Percentiles rank a stretch among this genome's conserved stretches.
Conservation (phyloP, 2,888 invertebrate species). For the Tachina fera region DNA sequence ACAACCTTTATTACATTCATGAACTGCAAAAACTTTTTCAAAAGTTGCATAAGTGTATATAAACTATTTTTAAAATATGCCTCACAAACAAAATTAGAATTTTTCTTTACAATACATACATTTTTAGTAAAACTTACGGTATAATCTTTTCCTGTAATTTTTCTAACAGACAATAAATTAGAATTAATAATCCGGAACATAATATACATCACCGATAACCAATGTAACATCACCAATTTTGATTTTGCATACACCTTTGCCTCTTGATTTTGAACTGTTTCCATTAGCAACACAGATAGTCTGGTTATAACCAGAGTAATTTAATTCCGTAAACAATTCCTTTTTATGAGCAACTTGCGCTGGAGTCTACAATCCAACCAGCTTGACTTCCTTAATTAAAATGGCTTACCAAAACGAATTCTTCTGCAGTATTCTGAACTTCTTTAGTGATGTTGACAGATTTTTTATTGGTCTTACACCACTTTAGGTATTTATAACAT, state of each 20-base stretch:
- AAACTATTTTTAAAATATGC: conserved; percentile 16
- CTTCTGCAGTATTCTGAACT: conserved; percentile 1
- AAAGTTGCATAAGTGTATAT: conserved; percentile 33
- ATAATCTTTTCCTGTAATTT: conserved; percentile 4
- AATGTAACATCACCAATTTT: not conserved
- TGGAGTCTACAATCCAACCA: conserved; percentile 17
- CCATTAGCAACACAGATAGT: conserved; percentile 19
- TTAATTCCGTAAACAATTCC: conserved; percentile 1
- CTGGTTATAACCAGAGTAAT: not conserved
- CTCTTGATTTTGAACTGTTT: conserved; percentile 9
- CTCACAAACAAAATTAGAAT: not conserved
- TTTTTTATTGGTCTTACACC: conserved; percentile 13
- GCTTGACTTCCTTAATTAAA: conserved; percentile 2
- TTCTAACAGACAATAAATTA: conserved; percentile 12
- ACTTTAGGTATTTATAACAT: conserved; percentile 6
- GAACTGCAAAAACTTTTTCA: conserved; percentile 4
- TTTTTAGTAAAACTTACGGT: not conserved
- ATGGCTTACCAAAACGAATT: conserved; percentile 29
- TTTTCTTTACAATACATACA: not conserved
- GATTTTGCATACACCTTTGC: conserved; percentile 13
- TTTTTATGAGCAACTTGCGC: conserved; percentile 31
- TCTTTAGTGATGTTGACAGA: not conserved
- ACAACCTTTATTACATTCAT: conserved; percentile 5
- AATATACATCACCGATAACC: not conserved
- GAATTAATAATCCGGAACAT: conserved; percentile 11